These are phyloP conservation scores for Macheiramphus alcinus DNA, from an alignment of 2,113 vertebrate species.

Conservation along the genomic window DNA sequence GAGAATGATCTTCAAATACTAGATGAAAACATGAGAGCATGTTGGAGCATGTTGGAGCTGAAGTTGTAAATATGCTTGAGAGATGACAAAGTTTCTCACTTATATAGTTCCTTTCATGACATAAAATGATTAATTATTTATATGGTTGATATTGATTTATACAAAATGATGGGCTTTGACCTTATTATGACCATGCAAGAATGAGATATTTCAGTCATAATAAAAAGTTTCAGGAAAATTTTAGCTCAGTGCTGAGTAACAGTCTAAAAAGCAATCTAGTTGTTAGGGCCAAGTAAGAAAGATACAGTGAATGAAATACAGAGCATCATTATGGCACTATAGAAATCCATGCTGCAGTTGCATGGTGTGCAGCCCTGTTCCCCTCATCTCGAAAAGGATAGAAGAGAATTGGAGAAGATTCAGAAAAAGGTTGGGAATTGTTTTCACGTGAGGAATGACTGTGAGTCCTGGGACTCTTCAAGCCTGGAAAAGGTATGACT, in stretches of 20 bases:
- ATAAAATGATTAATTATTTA: not conserved
- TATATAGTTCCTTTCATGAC: not conserved
- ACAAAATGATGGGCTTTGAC: not conserved
- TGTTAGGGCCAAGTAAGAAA: not conserved
- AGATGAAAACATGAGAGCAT: not conserved
- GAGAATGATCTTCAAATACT: not conserved
- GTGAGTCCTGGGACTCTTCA: not conserved
- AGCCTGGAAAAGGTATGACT: not conserved
- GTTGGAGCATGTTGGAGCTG: not conserved
- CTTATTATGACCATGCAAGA: not conserved
- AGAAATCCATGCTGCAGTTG: not conserved
- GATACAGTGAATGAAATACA: not conserved
- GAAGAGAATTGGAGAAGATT: not conserved
- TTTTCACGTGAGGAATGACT: not conserved
- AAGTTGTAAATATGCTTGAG: not conserved
- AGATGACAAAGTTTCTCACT: not conserved
- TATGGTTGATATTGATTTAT: not conserved
- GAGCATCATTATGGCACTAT: not conserved
- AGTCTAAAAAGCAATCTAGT: not conserved
- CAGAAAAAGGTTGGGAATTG: rapidly evolving
- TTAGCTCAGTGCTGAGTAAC: not conserved
- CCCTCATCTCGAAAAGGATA: not conserved
- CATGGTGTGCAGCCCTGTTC: not conserved
- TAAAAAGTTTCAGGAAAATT: not conserved
- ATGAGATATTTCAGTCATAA: not conserved